phyloP scores from a whole-genome alignment of 2,113 vertebrate species.

The Cottus gobio region DNA sequence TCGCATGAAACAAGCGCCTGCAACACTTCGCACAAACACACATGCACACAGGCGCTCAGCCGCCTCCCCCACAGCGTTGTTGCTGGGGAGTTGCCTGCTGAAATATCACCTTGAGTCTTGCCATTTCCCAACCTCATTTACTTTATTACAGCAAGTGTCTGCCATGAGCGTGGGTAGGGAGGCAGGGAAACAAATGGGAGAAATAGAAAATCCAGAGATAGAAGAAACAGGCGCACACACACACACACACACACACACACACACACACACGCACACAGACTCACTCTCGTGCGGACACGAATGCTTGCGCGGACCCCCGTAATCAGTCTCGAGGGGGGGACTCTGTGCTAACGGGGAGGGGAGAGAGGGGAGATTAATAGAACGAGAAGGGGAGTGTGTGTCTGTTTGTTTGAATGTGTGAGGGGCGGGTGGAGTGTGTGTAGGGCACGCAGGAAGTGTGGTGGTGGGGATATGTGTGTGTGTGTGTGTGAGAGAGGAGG shows the following conservation, averaged over 20 bases:
- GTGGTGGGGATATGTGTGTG: conserved; percentile 1
- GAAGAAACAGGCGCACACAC: background rate
- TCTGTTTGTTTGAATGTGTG: conserved; percentile 39
- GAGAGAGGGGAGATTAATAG: conserved; percentile 68
- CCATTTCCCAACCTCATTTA: conserved; percentile 82
- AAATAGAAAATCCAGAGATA: conserved; percentile 48
- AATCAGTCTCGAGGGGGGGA: conserved; percentile 63
- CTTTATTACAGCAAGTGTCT: conserved; percentile 81
- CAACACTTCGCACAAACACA: conserved; percentile 23
- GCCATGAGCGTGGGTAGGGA: conserved; percentile 37
- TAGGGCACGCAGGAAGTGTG: background rate
- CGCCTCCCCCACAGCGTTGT: conserved; percentile 54
- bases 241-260: background rate
- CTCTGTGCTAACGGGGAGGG: conserved; percentile 40
- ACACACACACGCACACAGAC: background rate
- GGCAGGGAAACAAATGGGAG: conserved; percentile 55
- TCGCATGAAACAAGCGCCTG: conserved; percentile 1
- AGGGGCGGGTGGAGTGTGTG: conserved; percentile 17
- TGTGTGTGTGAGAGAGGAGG: background rate
- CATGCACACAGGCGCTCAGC: conserved; percentile 35
- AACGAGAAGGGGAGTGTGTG: conserved; percentile 47
- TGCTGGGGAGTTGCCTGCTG: conserved; percentile 67
- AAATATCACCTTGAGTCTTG: conserved; percentile 80
- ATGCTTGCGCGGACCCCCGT: conserved; percentile 30
- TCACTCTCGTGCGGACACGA: background rate